Base-by-base conservation (phyloP, 2,888 invertebrate species). In the Teleiodes luculella region DNA sequence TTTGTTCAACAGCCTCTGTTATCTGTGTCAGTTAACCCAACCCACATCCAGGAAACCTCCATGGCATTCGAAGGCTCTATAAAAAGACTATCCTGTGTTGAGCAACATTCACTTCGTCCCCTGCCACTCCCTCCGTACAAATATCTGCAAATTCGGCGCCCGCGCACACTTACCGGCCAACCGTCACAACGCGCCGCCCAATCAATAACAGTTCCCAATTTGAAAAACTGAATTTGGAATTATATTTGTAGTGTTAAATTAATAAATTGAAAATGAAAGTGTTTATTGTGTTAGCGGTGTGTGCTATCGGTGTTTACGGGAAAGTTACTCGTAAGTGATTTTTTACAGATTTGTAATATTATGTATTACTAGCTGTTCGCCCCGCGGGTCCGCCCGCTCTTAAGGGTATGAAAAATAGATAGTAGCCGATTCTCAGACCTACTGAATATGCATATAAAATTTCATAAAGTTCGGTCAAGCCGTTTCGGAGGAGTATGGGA, bases 271-370 rank as follows among this genome's bases (percentile, higher is more conserved):
- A 65, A 64, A 83, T 83, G 85, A 83, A 80, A 73, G 74, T 80
- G 74, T 56, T 80, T 14, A 45, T 80, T 48, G 56, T 80, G 62
- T 43, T 83, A 4, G 60, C 72, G 39, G 57, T 79, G 24, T 78
- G 76, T 72, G 71, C 67, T 56, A 66, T 71, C 36, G 65, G 74
- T 67, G 80, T 68, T 52, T 72, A 76, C 30, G 80, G 80, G 49
- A 81, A 78, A 77, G 77, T 83, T 46, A 70, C 82, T n/a, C 87
- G 88, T 88, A 70, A 85, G 88, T 86, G 16, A 13, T 2, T 43
- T 37, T 16, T 8, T 16, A 16, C 5, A 24, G 6, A 24, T 24
- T 24, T 24, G 24, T 4, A 24, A 24, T 24, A 24, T 4, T 24
- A n/a, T n/a, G n/a, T n/a, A n/a, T n/a, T n/a, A n/a, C n/a, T n/a